Percentiles rank a stretch among this genome's conserved stretches.
phyloP scores from a whole-genome alignment of 2,113 vertebrate genomes.

The Cyrtonyx montezumae region DNA sequence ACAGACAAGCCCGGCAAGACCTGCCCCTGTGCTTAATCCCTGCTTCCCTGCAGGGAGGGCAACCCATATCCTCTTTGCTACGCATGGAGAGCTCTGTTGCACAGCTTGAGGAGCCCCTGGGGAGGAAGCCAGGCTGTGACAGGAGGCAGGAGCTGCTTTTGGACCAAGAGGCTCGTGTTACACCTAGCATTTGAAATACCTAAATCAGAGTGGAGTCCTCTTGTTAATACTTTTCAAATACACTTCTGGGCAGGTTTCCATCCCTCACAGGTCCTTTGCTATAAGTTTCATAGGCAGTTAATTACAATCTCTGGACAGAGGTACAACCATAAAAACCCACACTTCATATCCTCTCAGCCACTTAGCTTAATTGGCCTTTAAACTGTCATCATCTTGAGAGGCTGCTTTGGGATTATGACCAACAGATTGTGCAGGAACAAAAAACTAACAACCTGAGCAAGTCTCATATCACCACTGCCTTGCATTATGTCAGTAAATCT shows the following conservation, averaged over 20 bases:
- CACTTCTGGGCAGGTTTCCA: background rate
- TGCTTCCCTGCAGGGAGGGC: background rate
- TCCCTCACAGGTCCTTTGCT: background rate
- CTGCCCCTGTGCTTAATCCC: background rate
- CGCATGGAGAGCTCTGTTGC: rapidly evolving
- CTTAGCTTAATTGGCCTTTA: background rate
- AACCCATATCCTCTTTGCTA: background rate
- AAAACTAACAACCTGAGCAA: background rate
- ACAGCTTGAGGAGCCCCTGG: rapidly evolving
- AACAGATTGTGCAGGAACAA: background rate
- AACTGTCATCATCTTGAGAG: background rate
- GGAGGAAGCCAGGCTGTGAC: background rate
- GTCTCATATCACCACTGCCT: background rate
- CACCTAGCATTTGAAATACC: background rate
- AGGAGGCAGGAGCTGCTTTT: background rate
- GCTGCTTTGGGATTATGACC: background rate
- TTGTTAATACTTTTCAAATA: background rate
- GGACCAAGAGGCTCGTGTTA: background rate
- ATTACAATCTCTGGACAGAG: background rate
- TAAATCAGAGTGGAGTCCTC: background rate
- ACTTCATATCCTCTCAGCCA: background rate
- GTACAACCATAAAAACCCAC: background rate
- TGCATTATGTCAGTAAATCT: background rate
- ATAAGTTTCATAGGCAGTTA: background rate
- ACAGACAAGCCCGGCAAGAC: background rate